phyloP scores from a whole-genome alignment of 2,888 invertebrate genomes.

The Brenthis ino region DNA sequence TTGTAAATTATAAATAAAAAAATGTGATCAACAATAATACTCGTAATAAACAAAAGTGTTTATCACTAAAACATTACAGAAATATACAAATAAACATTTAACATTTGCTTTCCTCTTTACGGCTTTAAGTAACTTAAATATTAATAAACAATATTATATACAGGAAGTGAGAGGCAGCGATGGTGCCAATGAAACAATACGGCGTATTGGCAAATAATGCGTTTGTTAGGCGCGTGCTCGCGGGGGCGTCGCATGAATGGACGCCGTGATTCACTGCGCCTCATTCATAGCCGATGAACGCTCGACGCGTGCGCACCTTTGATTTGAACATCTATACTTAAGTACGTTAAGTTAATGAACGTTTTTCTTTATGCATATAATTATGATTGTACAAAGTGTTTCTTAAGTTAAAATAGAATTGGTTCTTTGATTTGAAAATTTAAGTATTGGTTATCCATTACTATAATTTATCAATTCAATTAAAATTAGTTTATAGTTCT shows the following conservation, averaged over 20 bases:
- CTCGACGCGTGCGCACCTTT: conserved; percentile 43
- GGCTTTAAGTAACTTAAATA: conserved; percentile 22
- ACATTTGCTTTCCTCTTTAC: background rate
- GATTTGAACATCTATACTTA: conserved; percentile 29
- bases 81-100: too few relatives aligned
- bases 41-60: too few relatives aligned
- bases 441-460: background rate
- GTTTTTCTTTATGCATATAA: conserved; percentile 16
- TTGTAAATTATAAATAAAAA: too few relatives aligned
- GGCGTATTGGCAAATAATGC: conserved; percentile 53
- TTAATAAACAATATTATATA: conserved; percentile 42
- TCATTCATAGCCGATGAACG: conserved; percentile 65
- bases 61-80: too few relatives aligned
- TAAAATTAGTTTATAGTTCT: background rate
- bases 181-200: conserved; percentile 71
- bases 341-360: conserved; percentile 18
- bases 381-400: conserved; percentile 1
- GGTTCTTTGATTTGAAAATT: conserved; percentile 5
- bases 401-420: conserved; percentile 7
- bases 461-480: conserved; percentile 13
- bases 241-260: conserved; percentile 75
- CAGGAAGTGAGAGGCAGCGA: conserved; percentile 72
- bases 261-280: conserved; percentile 71
- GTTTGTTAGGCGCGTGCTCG: conserved; percentile 66
- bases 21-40: too few relatives aligned